Conservation (phyloP, 2,113 vertebrate genomes). For the Brachyhypopomus occidentalis region DNA sequence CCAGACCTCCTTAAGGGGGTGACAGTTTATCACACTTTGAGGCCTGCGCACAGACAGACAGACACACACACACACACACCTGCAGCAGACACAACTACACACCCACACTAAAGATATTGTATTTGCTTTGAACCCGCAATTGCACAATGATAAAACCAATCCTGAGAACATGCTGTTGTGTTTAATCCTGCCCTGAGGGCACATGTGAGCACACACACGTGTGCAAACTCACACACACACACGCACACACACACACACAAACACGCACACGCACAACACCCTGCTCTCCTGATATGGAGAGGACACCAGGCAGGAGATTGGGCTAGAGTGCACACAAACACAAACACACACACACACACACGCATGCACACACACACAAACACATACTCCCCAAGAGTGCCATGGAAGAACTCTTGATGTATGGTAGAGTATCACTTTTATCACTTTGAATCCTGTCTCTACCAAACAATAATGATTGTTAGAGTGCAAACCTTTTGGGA, state of each 20-base stretch:
- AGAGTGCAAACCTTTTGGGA: neutral
- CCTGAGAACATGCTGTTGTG: neutral
- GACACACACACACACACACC: neutral
- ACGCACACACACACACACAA: neutral
- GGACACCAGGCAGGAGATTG: too few relatives aligned
- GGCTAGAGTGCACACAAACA: too few relatives aligned
- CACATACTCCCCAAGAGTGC: neutral
- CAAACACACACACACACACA: neutral
- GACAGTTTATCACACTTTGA: neutral
- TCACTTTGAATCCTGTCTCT: too few relatives aligned
- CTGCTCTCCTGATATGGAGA: neutral
- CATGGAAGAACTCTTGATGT: too few relatives aligned
- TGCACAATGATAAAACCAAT: constrained; percentile 25
- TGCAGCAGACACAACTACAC: neutral
- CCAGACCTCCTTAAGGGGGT: neutral
- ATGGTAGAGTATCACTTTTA: too few relatives aligned
- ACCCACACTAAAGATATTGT: neutral
- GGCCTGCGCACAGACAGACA: too few relatives aligned
- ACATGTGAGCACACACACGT: neutral
- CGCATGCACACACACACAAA: neutral
- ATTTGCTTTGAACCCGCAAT: constrained; percentile 16
- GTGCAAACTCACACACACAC: neutral
- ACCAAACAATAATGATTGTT: neutral
- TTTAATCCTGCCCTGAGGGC: constrained; percentile 1
- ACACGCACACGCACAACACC: constrained; percentile 5